phyloP scores from a whole-genome alignment of 1,140 invertebrate species.

The Lepeophtheirus salmonis region DNA sequence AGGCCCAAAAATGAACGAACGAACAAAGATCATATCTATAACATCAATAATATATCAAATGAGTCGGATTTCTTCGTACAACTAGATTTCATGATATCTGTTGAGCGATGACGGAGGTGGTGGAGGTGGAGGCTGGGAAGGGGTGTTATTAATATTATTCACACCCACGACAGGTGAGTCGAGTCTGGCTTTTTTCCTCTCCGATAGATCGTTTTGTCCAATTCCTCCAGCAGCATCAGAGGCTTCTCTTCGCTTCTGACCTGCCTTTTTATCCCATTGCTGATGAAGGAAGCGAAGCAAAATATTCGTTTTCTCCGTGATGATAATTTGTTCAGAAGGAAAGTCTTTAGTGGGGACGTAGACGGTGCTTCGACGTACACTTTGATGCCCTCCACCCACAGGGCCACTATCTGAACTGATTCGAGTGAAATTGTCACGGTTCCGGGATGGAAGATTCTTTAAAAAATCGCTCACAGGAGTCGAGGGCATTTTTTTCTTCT shows the following conservation, averaged over 20 bases:
- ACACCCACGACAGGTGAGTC: neutral
- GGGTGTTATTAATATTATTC: neutral
- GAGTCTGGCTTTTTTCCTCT: neutral
- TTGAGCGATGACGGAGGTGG: too few relatives aligned
- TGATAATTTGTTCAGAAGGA: conserved; percentile 13
- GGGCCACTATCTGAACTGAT: neutral
- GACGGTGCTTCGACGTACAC: neutral
- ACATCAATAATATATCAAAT: too few relatives aligned
- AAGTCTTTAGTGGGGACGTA: conserved; percentile 15
- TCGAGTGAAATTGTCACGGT: neutral
- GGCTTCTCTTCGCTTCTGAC: neutral
- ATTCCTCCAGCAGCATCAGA: neutral
- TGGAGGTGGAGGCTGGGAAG: too few relatives aligned
- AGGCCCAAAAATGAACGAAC: too few relatives aligned
- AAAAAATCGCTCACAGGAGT: neutral
- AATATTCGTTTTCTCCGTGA: conserved; percentile 15
- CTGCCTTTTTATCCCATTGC: conserved; percentile 17
- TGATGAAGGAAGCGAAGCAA: conserved; percentile 12
- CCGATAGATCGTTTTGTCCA: neutral
- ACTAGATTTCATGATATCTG: neutral
- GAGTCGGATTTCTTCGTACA: too few relatives aligned
- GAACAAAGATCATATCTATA: too few relatives aligned
- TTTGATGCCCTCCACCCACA: neutral
- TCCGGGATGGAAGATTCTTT: neutral
- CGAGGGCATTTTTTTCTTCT: neutral